Percentiles rank a stretch among this genome's conserved stretches.
phyloP scores from a whole-genome alignment of 35 echinoderm and acorn worm genomes.

The Apostichopus californicus region DNA sequence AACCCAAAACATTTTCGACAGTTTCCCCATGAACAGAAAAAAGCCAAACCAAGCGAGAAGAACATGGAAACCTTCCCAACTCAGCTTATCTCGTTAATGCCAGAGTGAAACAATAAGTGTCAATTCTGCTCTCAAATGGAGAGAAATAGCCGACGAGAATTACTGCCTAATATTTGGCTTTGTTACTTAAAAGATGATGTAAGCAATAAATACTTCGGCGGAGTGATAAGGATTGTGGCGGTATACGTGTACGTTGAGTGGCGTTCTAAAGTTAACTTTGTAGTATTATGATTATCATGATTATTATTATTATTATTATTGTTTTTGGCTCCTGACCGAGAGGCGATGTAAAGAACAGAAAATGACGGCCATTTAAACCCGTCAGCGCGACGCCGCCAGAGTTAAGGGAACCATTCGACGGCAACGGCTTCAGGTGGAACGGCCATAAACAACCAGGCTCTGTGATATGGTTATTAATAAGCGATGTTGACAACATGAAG shows the following conservation, averaged over 20 bases:
- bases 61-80: neutral
- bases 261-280: conserved; percentile 14
- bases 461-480: conserved; percentile 33
- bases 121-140: conserved; percentile 34
- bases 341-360: conserved; percentile 26
- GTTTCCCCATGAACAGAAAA: no score
- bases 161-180: neutral
- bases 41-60: neutral
- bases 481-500: conserved; percentile 32
- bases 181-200: conserved; percentile 6
- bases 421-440: conserved; percentile 27
- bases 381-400: conserved; percentile 15
- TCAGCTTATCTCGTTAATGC: neutral
- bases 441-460: conserved; percentile 4
- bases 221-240: neutral
- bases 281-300: no score
- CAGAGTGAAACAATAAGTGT: conserved; percentile 20
- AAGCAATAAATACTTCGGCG: conserved; percentile 30
- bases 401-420: neutral
- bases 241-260: conserved; percentile 13
- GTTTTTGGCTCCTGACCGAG: neutral
- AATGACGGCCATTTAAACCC: conserved; percentile 21
- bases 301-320: no score
- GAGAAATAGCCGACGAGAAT: conserved; percentile 6
- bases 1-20: no score